Percentiles rank a stretch among this genome's conserved stretches.
Conservation (phyloP, 23 tunicate genomes). For the Diplosoma virens region DNA sequence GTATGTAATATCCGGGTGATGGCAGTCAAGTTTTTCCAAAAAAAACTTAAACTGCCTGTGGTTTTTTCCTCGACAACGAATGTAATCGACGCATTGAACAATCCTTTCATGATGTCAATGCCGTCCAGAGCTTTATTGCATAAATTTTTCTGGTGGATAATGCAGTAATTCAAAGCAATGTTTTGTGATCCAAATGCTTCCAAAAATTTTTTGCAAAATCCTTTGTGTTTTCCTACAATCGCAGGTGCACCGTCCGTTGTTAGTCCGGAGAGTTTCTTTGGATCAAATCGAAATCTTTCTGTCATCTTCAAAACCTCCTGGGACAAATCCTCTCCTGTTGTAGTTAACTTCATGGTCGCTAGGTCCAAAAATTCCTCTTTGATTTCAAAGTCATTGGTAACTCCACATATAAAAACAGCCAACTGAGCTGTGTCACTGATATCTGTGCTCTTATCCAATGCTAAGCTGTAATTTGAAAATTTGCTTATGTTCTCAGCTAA, state of each 20-base stretch:
- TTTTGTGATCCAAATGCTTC: background rate
- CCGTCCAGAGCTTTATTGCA: conserved; percentile 32
- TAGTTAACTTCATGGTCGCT: conserved; percentile 23
- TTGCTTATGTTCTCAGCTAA: conserved; percentile 2
- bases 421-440: conserved; percentile 19
- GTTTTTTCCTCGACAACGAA: conserved; percentile 22
- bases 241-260: conserved; percentile 10
- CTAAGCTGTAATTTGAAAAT: conserved; percentile 15
- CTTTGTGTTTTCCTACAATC: conserved; percentile 1
- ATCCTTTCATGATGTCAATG: conserved; percentile 27
- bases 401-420: conserved; percentile 30
- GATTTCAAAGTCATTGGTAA: conserved; percentile 22
- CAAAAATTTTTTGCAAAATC: background rate
- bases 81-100: conserved; percentile 18
- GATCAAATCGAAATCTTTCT: conserved; percentile 15
- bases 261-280: background rate
- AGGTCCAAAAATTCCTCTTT: conserved; percentile 33
- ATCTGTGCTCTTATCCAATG: conserved; percentile 23
- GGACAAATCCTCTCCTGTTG: conserved; percentile 20
- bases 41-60: conserved; percentile 37
- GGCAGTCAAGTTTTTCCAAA: conserved; percentile 25
- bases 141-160: conserved; percentile 35
- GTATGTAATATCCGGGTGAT: conserved; percentile 30
- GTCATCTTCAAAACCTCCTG: conserved; percentile 11
- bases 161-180: conserved; percentile 1